Base-by-base conservation (phyloP, 2,113 vertebrate genomes). In the Myxocyprinus asiaticus region DNA sequence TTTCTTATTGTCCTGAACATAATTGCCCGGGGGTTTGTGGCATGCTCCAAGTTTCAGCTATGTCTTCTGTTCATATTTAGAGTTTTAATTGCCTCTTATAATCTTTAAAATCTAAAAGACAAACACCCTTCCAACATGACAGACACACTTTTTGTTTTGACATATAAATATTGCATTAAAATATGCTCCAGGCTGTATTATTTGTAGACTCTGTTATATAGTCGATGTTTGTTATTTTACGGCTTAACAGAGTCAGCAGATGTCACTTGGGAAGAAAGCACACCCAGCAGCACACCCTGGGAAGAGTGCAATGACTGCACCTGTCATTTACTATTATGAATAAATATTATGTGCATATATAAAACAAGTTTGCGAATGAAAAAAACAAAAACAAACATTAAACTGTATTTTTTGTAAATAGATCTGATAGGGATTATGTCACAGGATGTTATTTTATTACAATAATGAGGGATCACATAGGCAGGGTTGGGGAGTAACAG, bases 171-270 rank as follows among this genome's bases (percentile, higher is more conserved):
- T 1, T 33, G 22, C 22, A 33, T 33, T 33, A 1, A 33, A 75
- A 61, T 14, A n/a, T 61, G 70, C 78, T 58, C 47, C 47, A 48
- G 70, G 78, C 43, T 42, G 8, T 58, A 66, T 66, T 66, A 73
- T 74, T 80, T 80, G 78, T 80, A 74, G 78, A 80, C 63, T 14
- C 56, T 67, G 65, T 75, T 67, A 70, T 33, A 33, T 73, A 65
- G 67, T 67, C 12, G 14, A 50, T 75, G 70, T 80, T 80, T 74
- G 64, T 59, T 81, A 44, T 67, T 75, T 75, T 67, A 75, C 10
- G 64, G 73, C 65, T 76, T 76, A 55, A 65, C 74, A 43, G 47
- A 61, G 9, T 76, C 73, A 69, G 72, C 53, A 78, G 69, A 78
- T 76, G 67, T 77, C 75, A 82, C 81, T 81, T 67, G 79, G 71